Percentiles rank a stretch among this genome's conserved stretches.
Conservation (phyloP, 2,113 vertebrate species). For the Silurus meridionalis region DNA sequence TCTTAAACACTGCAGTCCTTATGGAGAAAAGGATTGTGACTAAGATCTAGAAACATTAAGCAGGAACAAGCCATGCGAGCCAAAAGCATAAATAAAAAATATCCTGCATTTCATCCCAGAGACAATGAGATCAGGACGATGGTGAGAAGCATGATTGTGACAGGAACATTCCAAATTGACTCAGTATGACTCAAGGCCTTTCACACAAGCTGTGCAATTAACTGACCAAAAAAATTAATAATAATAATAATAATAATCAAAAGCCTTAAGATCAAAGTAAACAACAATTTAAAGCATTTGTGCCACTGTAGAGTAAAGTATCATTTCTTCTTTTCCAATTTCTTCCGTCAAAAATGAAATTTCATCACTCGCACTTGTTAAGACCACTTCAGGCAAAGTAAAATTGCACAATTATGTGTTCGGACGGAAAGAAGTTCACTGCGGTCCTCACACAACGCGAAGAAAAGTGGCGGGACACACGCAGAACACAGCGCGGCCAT, state of each 20-base stretch:
- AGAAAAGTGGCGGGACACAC: not conserved
- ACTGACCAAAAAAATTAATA: not conserved
- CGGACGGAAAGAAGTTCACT: not conserved
- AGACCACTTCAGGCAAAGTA: not conserved
- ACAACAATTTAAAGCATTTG: not conserved
- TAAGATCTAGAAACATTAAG: not conserved
- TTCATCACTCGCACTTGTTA: not conserved
- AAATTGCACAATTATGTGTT: not conserved
- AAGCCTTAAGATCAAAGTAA: not conserved
- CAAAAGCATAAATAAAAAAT: not conserved
- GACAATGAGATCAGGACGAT: not conserved
- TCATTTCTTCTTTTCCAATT: not conserved
- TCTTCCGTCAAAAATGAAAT: not conserved
- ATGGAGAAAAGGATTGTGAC: not conserved
- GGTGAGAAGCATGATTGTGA: not conserved
- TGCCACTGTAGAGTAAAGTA: not conserved
- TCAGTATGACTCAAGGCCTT: not conserved
- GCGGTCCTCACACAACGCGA: not conserved
- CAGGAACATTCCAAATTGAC: not conserved
- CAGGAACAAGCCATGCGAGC: not conserved
- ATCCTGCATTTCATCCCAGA: not conserved
- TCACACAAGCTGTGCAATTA: not conserved
- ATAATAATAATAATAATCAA: not conserved
- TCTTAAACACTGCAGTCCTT: no score
- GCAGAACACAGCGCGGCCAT: constrained; percentile 10